Conservation (phyloP, 2,888 invertebrate species). For the Temnothorax ravouxi region DNA sequence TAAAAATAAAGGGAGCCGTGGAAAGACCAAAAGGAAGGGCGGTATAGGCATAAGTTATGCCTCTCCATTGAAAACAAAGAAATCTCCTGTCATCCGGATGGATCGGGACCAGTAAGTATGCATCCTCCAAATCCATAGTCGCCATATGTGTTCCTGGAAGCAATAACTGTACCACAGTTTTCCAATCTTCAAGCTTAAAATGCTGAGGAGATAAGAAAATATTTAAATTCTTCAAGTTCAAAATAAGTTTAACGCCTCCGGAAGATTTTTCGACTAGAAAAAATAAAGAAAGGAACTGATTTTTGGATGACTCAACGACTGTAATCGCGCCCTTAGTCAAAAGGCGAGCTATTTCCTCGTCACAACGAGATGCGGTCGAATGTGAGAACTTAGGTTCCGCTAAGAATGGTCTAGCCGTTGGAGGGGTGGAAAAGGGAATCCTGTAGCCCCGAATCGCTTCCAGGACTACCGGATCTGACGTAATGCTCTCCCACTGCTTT, state of each 20-base stretch:
- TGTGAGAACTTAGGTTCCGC: not conserved
- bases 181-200: not conserved
- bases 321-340: not conserved
- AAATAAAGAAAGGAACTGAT: too few species aligned
- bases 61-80: not conserved
- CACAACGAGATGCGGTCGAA: not conserved
- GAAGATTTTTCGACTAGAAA: too few species aligned
- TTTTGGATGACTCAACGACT: not conserved
- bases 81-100: not conserved
- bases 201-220: not conserved
- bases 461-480: too few species aligned
- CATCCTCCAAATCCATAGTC: not conserved
- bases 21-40: too few species aligned
- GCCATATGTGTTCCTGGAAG: not conserved
- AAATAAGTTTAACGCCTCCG: too few species aligned
- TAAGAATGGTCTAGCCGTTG: too few species aligned
- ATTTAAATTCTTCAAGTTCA: too few species aligned
- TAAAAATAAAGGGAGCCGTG: too few species aligned
- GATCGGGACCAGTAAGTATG: not conserved
- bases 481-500: too few species aligned
- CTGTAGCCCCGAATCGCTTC: too few species aligned
- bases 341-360: not conserved
- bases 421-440: too few species aligned
- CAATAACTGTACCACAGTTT: not conserved
- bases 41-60: too few species aligned